Conservation (phyloP, 2,888 invertebrate species). For the Ophion ellenae region DNA sequence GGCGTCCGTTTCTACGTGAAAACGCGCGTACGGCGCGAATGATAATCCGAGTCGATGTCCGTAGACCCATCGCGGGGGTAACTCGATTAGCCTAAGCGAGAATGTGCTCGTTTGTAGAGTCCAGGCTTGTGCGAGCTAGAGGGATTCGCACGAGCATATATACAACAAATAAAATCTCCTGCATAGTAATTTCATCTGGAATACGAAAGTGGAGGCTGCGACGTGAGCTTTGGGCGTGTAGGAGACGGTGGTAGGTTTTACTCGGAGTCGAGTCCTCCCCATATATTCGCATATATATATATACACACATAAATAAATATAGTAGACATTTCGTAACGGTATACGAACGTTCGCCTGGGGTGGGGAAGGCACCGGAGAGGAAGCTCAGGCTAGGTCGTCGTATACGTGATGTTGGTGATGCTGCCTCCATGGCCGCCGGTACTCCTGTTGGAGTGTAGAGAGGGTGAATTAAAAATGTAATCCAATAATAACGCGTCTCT, state of each 20-base stretch:
- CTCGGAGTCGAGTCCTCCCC: conserved; percentile 62
- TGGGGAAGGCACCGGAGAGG: conserved; percentile 59
- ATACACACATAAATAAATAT: neutral
- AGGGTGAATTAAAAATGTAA: conserved; percentile 84
- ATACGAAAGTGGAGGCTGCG: conserved; percentile 82
- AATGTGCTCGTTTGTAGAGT: conserved; percentile 82
- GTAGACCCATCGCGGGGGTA: conserved; percentile 77
- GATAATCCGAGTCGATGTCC: conserved; percentile 65
- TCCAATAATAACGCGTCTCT: conserved; percentile 84
- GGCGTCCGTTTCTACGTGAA: neutral
- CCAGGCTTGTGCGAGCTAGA: conserved; percentile 72
- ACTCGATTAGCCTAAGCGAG: conserved; percentile 83
- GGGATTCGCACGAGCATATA: conserved; percentile 69
- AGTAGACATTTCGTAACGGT: conserved; percentile 59
- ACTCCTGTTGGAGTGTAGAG: conserved; percentile 71
- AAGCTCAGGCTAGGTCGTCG: conserved; percentile 64
- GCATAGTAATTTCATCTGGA: conserved; percentile 83
- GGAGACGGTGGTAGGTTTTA: conserved; percentile 54
- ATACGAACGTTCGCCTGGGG: conserved; percentile 65
- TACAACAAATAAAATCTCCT: conserved; percentile 83
- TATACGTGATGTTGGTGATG: conserved; percentile 62
- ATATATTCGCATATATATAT: conserved; percentile 2
- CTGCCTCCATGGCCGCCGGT: conserved; percentile 60
- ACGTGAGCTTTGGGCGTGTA: conserved; percentile 73
- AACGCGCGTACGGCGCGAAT: neutral